Percentiles rank a stretch among this genome's conserved stretches.
phyloP scores from a whole-genome alignment of 2,888 invertebrate genomes.

The Leptopilina drosophilae region DNA sequence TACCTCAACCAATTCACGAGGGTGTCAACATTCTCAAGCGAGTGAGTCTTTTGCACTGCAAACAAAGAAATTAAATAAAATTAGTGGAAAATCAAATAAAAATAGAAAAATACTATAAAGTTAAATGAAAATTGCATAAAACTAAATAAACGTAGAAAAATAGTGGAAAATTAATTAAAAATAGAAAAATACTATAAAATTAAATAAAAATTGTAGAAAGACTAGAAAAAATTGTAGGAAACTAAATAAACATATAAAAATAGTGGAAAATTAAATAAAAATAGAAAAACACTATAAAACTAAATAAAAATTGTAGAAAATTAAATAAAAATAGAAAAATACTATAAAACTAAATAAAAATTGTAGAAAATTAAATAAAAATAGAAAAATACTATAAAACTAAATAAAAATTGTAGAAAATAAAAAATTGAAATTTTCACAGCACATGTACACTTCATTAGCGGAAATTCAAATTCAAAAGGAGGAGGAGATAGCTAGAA shows the following conservation, averaged over 20 bases:
- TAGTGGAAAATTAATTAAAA: not conserved
- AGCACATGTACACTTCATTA: conserved; percentile 96
- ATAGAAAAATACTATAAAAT: no score
- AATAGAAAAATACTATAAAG: no score
- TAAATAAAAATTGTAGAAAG: no score
- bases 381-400: no score
- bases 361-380: conserved; percentile 2
- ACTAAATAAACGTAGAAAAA: no score
- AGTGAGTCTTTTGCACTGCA: conserved; percentile 72
- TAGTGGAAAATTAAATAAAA: conserved; percentile 3
- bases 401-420: no score
- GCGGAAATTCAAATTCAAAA: conserved; percentile 94
- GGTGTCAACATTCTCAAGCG: conserved; percentile 92
- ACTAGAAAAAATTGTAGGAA: no score
- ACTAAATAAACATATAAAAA: not conserved
- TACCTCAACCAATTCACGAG: conserved; percentile 98
- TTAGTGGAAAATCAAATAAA: conserved; percentile 3
- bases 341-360: not conserved
- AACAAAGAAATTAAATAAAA: not conserved
- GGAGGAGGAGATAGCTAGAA: conserved; percentile 93
- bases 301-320: no score
- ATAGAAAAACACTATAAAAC: no score
- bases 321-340: no score
- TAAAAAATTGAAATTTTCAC: conserved; percentile 59
- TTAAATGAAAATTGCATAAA: no score